These are phyloP conservation scores for Cataglyphis albicans DNA, from an alignment of 2,888 invertebrate genomes.

Conservation along the genomic window DNA sequence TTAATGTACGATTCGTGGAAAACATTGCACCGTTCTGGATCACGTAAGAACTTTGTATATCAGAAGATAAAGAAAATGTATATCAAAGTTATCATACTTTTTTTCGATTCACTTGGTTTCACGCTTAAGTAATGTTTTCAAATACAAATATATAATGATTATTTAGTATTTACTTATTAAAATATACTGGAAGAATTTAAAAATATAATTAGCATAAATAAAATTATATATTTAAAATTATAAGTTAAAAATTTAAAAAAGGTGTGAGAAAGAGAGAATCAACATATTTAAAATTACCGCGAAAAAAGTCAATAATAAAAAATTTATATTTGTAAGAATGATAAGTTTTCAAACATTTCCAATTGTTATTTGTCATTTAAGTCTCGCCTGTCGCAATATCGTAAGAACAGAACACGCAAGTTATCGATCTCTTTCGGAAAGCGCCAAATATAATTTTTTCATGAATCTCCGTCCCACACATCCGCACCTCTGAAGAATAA, in stretches of 20 bases:
- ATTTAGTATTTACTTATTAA: neutral
- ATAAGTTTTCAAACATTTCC: neutral
- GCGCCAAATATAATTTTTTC: neutral
- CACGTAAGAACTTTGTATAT: neutral
- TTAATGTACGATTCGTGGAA: neutral
- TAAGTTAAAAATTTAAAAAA: neutral
- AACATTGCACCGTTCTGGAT: neutral
- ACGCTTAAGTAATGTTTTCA: neutral
- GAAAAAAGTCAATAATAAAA: neutral
- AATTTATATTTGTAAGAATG: neutral
- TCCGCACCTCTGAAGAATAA: conserved; percentile 33
- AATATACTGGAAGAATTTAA: neutral
- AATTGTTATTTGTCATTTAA: neutral
- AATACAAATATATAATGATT: neutral
- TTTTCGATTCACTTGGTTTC: neutral
- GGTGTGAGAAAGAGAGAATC: neutral
- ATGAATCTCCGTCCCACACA: conserved; percentile 6
- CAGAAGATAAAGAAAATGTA: neutral
- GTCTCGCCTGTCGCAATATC: neutral
- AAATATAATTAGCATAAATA: conserved; percentile 6
- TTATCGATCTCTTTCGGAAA: neutral
- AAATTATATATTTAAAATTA: neutral
- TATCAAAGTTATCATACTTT: neutral
- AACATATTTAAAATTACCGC: neutral
- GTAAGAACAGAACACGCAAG: neutral